phyloP scores from a whole-genome alignment of 2,113 vertebrate genomes.

The Anguilla japonica region DNA sequence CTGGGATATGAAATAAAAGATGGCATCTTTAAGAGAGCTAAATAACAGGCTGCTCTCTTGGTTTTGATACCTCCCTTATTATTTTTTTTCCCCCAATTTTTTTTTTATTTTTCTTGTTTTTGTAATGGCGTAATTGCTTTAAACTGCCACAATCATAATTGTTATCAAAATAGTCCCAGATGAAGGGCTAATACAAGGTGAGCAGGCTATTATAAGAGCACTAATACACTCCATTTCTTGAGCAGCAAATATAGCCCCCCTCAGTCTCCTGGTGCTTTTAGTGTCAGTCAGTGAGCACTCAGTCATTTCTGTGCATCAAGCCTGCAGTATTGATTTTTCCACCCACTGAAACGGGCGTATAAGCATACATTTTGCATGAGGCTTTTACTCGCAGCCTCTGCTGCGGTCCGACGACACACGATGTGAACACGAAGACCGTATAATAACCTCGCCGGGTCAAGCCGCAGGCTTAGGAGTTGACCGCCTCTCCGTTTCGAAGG shows the following conservation, averaged over 20 bases:
- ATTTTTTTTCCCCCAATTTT: constrained; percentile 13
- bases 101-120: constrained; percentile 62
- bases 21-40: constrained; percentile 81
- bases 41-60: constrained; percentile 41
- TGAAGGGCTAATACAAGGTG: constrained; percentile 93
- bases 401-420: constrained; percentile 97
- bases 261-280: constrained; percentile 96
- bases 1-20: constrained; percentile 73
- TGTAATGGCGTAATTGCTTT: constrained; percentile 84
- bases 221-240: constrained; percentile 83
- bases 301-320: constrained; percentile 95
- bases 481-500: constrained; percentile 69
- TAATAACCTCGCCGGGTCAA: constrained; percentile 87
- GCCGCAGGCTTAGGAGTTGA: constrained; percentile 76
- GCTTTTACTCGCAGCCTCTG: constrained; percentile 94
- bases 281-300: constrained; percentile 99
- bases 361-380: constrained; percentile 99
- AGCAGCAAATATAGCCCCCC: constrained; percentile 81
- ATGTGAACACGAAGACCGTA: constrained; percentile 88
- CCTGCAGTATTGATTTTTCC: constrained; percentile 99
- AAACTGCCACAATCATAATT: constrained; percentile 83
- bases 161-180: constrained; percentile 89
- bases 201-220: constrained; percentile 86
- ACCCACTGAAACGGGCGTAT: constrained; percentile 98
- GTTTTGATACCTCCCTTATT: constrained; percentile 61